A percentile compares a stretch with the other conserved stretches of the same genome.
These are phyloP conservation scores for Gila orcuttii DNA, from an alignment of 2,113 vertebrate species.

Conservation along the genomic window DNA sequence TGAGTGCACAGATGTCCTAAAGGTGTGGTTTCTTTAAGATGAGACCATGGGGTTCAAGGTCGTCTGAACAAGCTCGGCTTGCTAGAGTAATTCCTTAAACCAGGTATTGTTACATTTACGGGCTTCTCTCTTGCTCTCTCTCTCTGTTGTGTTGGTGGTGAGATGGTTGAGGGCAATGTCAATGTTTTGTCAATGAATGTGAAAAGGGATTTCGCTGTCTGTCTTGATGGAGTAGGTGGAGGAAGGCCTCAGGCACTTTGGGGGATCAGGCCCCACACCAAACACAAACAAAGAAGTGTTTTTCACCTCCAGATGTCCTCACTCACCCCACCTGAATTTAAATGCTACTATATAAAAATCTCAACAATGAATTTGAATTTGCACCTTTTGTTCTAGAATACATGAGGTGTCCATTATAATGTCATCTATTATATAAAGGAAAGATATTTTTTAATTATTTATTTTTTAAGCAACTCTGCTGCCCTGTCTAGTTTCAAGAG, in stretches of 20 bases:
- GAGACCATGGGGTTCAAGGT: slow-evolving; percentile 20
- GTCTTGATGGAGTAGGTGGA: slow-evolving; percentile 59
- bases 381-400: not conserved
- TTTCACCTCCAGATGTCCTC: slow-evolving; percentile 58
- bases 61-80: slow-evolving; percentile 2
- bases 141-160: slow-evolving; percentile 34
- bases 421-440: not conserved
- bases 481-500: not conserved
- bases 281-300: slow-evolving; percentile 67
- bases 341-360: slow-evolving; percentile 22
- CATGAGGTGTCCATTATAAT: not conserved
- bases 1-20: slow-evolving; percentile 25
- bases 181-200: slow-evolving; percentile 46
- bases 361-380: not conserved
- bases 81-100: slow-evolving; percentile 27
- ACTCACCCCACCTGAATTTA: slow-evolving; percentile 65
- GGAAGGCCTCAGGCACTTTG: slow-evolving; percentile 62
- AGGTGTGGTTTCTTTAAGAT: slow-evolving; percentile 32
- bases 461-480: too few species aligned
- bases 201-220: slow-evolving; percentile 62
- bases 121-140: slow-evolving; percentile 23
- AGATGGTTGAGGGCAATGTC: slow-evolving; percentile 42
- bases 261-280: slow-evolving; percentile 67
- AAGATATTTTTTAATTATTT: not conserved
- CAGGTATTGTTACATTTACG: not conserved